Percentiles rank a stretch among this genome's conserved stretches.
phyloP scores from a whole-genome alignment of 2,888 invertebrate genomes.

The Eupithecia insigniata region DNA sequence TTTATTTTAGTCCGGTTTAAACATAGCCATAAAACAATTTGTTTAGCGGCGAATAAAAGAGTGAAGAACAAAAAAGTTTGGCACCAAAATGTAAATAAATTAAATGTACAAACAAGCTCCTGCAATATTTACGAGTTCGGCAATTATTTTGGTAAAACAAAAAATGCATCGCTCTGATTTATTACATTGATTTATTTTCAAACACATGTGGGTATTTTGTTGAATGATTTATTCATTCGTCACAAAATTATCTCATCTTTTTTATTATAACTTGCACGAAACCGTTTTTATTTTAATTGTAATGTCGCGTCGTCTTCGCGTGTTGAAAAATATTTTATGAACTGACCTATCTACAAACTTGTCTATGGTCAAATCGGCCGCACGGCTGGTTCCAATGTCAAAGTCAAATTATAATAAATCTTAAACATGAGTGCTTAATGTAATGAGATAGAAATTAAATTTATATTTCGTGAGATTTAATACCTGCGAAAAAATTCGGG shows the following conservation, averaged over 20 bases:
- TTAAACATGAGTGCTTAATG: constrained; percentile 44
- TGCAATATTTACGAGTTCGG: constrained; percentile 32
- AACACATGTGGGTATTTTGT: not conserved
- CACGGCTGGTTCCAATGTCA: constrained; percentile 52
- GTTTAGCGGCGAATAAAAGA: not conserved
- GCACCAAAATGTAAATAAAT: constrained; percentile 32
- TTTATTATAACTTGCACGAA: not conserved
- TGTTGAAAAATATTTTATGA: not conserved
- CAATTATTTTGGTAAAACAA: constrained; percentile 30
- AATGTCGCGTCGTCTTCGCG: not conserved
- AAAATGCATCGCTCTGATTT: constrained; percentile 33
- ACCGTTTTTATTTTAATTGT: not conserved
- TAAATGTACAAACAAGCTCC: constrained; percentile 26
- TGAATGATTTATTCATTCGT: constrained; percentile 6
- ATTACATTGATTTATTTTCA: constrained; percentile 26
- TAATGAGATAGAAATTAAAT: constrained; percentile 48
- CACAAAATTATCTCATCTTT: not conserved
- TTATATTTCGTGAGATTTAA: constrained; percentile 48
- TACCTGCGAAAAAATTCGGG: constrained; percentile 43
- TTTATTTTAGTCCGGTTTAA: not conserved
- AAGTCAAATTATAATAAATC: constrained; percentile 51
- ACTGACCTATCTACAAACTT: constrained; percentile 27
- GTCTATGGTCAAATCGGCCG: constrained; percentile 46
- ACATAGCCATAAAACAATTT: constrained; percentile 4
- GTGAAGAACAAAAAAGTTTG: constrained; percentile 20